Evolutionary conservation across 1,140 invertebrate species (phyloP), one percentile per base, ranked within the genome.

Genomic region (Helicoverpa armigera): DNA sequence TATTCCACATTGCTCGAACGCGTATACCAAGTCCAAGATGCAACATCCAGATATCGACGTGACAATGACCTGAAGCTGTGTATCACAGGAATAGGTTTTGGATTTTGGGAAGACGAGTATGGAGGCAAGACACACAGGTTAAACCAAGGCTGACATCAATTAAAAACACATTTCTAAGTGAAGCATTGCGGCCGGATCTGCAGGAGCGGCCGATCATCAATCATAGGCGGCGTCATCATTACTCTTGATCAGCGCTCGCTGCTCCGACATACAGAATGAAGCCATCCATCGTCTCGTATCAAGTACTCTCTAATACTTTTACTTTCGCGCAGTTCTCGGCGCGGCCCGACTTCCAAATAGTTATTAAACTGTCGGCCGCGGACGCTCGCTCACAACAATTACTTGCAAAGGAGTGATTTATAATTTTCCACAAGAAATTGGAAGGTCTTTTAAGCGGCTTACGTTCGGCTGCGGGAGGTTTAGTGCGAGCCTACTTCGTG

Each of bases 371-470:
- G 51, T 14, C 23, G 54, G 1, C 3, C 13, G 54, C 5, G 53
- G 13, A n/a, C 56, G 51, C 23, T 11, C 43, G 18, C 43, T 51
- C 56, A 61, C 58, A 63, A 48, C 74, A 72, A 80, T 63, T 63
- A 80, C 29, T 58, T 51, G 63, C 31, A 9, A 69, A 63, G 18
- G 18, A 79, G 69, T 80, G 78, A 80, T 73, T 80, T 73, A 73
- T 70, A 80, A 80, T 73, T 73, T 63, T 58, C 78, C 48, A 69
- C 56, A 73, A 73, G 78, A 65, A 80, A 80, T 76, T 63, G 73
- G 58, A 76, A 50, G 73, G 29, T 74, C 70, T 70, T 70, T 80
- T 80, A 80, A 80, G 78, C 58, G 69, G 78, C 69, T 80, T 80
- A 80, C 23, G 18, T 56, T 70, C 18, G 56, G 54, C 35, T 29